A percentile compares a stretch with the other conserved stretches of the same genome.
Evolutionary conservation across 2,888 invertebrate genomes (phyloP).

Genomic region (Carterocephalus palaemon): DNA sequence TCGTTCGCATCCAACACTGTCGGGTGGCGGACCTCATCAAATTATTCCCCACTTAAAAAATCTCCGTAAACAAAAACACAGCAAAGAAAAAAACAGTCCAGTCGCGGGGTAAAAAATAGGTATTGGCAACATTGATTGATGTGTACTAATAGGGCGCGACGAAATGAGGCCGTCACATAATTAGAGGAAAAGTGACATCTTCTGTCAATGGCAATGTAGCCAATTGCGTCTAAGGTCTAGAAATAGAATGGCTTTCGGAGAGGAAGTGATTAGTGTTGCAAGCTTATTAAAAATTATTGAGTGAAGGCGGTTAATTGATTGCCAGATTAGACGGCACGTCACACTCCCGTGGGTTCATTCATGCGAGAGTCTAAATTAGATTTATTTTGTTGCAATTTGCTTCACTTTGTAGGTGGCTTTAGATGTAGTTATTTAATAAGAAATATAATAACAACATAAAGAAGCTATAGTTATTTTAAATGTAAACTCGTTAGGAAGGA

Average conservation of each 20-base stretch:
- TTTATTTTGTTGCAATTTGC: conserved; percentile 6
- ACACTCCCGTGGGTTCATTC: conserved; percentile 35
- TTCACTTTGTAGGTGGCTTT: no score
- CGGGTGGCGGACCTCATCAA: conserved; percentile 79
- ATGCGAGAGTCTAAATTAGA: conserved; percentile 1
- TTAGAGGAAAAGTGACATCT: conserved; percentile 77
- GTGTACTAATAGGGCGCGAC: conserved; percentile 79
- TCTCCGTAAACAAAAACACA: conserved; percentile 76
- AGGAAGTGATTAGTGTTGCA: conserved; percentile 75
- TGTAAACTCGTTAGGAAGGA: no score
- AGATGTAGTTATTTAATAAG: no score
- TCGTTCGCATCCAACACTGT: conserved; percentile 69
- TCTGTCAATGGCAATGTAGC: conserved; percentile 70
- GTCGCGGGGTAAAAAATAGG: conserved; percentile 72
- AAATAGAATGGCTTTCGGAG: conserved; percentile 73
- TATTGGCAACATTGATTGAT: conserved; percentile 80
- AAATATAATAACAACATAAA: no score
- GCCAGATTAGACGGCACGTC: conserved; percentile 47
- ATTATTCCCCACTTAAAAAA: conserved; percentile 79
- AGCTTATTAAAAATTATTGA: conserved; percentile 78
- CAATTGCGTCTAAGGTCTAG: conserved; percentile 45
- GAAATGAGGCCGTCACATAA: conserved; percentile 74
- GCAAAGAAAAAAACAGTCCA: conserved; percentile 64
- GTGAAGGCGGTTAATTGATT: conserved; percentile 75
- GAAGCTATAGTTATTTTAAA: no score